phyloP scores from a whole-genome alignment of 2,797 vertebrate species.

The Toxotes lorentzi region DNA sequence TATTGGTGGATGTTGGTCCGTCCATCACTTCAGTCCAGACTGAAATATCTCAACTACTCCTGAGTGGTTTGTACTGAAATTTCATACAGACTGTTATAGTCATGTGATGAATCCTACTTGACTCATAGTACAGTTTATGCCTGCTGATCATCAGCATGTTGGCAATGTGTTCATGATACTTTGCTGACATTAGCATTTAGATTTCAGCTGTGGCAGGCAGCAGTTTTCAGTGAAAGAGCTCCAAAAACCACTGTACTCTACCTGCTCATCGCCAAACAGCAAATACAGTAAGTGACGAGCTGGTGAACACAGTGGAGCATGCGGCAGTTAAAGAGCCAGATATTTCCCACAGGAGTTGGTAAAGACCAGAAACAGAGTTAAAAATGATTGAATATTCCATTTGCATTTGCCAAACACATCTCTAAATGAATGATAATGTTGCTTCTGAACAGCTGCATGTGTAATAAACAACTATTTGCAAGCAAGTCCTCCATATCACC shows the following conservation, averaged over 20 bases:
- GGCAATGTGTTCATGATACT: neutral
- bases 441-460: neutral
- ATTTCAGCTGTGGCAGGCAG: neutral
- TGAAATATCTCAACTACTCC: neutral
- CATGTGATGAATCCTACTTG: neutral
- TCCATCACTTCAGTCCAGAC: neutral
- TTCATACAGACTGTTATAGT: neutral
- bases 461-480: neutral
- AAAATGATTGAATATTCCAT: neutral
- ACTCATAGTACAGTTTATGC: neutral
- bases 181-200: neutral
- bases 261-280: neutral
- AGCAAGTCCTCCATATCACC: neutral
- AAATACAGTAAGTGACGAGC: neutral
- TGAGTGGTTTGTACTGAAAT: neutral
- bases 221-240: neutral
- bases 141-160: neutral
- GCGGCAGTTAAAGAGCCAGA: neutral
- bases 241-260: neutral
- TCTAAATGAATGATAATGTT: neutral
- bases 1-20: neutral
- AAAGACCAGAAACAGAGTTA: neutral
- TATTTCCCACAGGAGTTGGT: neutral
- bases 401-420: neutral
- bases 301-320: neutral